phyloP scores from a whole-genome alignment of 1,140 invertebrate genomes.

The Leptoteleia sp. region DNA sequence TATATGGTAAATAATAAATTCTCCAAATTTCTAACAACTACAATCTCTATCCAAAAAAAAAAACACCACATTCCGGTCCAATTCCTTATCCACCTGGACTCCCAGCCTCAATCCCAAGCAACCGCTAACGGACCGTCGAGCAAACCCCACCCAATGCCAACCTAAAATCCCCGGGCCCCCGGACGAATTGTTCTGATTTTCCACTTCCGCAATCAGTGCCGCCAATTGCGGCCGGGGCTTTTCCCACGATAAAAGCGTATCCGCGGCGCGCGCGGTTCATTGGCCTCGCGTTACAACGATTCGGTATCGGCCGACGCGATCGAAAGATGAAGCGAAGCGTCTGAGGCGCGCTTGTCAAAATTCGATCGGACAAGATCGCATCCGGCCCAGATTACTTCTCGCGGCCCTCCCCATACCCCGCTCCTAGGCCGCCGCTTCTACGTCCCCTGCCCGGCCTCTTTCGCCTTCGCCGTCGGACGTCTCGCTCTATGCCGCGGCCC shows the following conservation, averaged over 20 bases:
- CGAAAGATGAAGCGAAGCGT: conserved; percentile 77
- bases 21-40: too few relatives aligned
- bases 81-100: too few relatives aligned
- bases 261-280: conserved; percentile 68
- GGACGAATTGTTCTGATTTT: conserved; percentile 38
- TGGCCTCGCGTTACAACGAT: conserved; percentile 64
- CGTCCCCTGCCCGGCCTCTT: not conserved
- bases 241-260: conserved; percentile 74
- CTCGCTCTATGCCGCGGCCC: conserved; percentile 52
- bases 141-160: conserved; percentile 11
- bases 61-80: too few relatives aligned
- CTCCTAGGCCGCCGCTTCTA: not conserved
- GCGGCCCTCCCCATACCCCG: conserved; percentile 11
- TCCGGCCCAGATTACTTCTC: conserved; percentile 67
- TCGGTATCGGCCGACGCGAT: conserved; percentile 71
- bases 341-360: conserved; percentile 80
- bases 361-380: conserved; percentile 77
- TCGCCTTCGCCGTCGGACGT: conserved; percentile 2
- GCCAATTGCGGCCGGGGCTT: conserved; percentile 47
- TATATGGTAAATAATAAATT: too few relatives aligned
- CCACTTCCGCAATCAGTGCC: conserved; percentile 48
- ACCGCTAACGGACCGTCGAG: too few relatives aligned
- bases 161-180: not conserved
- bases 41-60: too few relatives aligned
- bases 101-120: too few relatives aligned